Evolutionary conservation across 1,140 invertebrate genomes (phyloP).

Genomic region (Leptopilina clavipes): DNA sequence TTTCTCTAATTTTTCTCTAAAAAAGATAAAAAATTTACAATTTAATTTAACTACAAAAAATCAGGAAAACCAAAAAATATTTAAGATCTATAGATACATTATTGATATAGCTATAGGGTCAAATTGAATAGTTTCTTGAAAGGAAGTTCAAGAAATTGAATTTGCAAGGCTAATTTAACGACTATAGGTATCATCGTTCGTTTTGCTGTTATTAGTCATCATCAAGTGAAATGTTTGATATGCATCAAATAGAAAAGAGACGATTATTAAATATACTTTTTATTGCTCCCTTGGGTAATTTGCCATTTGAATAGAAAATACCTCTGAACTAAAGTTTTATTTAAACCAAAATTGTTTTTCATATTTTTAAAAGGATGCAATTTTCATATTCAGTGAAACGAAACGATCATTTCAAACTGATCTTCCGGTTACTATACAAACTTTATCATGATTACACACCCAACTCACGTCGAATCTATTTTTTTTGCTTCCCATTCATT

Average conservation of each 20-base stretch:
- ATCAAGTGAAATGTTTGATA: neutral
- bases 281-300: neutral
- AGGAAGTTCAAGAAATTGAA: neutral
- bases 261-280: neutral
- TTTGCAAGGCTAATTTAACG: constrained; percentile 22
- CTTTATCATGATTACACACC: constrained; percentile 24
- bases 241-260: neutral
- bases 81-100: too few species aligned
- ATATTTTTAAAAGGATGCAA: neutral
- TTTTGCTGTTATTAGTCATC: neutral
- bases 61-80: too few species aligned
- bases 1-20: too few species aligned
- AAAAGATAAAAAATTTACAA: too few species aligned
- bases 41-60: too few species aligned
- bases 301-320: constrained; percentile 14
- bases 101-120: neutral
- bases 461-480: constrained; percentile 4
- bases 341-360: neutral
- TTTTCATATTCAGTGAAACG: constrained; percentile 12
- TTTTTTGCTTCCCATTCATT: constrained; percentile 1
- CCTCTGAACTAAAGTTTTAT: too few species aligned
- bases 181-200: neutral
- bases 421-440: constrained; percentile 34
- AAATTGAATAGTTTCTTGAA: neutral
- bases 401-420: constrained; percentile 12